phyloP scores from a whole-genome alignment of 2,113 vertebrate genomes.

The Rhinichthys klamathensis region DNA sequence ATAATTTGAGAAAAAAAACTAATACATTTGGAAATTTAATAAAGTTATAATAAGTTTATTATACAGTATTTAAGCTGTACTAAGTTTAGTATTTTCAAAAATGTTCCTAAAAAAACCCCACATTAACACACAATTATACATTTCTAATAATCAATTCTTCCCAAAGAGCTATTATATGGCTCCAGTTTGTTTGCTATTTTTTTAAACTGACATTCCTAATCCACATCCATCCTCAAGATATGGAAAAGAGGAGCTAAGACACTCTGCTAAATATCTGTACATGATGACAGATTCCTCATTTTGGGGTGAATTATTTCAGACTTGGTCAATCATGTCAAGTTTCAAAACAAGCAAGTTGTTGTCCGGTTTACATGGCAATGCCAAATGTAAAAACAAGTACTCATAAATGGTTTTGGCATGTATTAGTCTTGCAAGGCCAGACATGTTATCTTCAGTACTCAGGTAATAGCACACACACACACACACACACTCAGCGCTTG shows the following conservation, averaged over 20 bases:
- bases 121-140: background rate
- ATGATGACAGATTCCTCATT: background rate
- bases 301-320: background rate
- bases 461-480: conserved; percentile 25
- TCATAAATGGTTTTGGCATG: background rate
- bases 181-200: background rate
- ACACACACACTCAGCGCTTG: background rate
- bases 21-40: too few species aligned
- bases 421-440: conserved; percentile 31
- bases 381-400: background rate
- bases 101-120: background rate
- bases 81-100: too few species aligned
- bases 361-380: background rate
- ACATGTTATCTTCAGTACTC: conserved; percentile 22
- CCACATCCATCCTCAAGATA: conserved; percentile 55
- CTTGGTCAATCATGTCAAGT: background rate
- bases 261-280: background rate
- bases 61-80: too few species aligned
- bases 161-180: background rate
- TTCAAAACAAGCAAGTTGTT: background rate
- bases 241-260: background rate
- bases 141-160: background rate
- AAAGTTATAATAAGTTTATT: too few species aligned
- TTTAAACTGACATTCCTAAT: conserved; percentile 58
- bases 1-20: too few species aligned